A percentile compares a stretch with the other conserved stretches of the same genome.
Evolutionary conservation across 2,113 vertebrate species (phyloP).

Genomic region (Gadus macrocephalus): DNA sequence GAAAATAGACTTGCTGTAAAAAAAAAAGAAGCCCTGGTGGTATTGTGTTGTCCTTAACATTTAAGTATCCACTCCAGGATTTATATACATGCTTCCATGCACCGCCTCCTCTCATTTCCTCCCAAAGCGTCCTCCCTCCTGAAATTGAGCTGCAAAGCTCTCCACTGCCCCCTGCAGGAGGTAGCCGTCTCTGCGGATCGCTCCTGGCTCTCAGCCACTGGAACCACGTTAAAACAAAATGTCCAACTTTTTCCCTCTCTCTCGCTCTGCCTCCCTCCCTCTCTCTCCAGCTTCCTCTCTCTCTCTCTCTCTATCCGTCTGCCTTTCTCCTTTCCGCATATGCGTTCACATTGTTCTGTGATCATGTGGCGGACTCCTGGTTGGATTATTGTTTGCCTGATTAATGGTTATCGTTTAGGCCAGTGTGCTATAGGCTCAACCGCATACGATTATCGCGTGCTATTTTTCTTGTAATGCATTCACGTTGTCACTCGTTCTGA

Average conservation of each 20-base stretch:
- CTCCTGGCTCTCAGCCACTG: neutral
- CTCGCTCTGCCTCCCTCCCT: neutral
- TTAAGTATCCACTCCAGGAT: neutral
- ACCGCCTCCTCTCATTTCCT: neutral
- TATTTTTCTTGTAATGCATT: no score
- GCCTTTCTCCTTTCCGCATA: no score
- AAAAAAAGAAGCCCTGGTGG: neutral
- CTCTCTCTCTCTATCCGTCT: neutral
- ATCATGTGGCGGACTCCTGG: no score
- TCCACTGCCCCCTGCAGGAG: slow-evolving; percentile 60
- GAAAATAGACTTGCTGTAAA: slow-evolving; percentile 4
- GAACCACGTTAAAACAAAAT: neutral
- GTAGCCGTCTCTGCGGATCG: neutral
- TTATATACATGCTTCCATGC: neutral
- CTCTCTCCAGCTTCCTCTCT: neutral
- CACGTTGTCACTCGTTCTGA: no score
- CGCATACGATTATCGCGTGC: no score
- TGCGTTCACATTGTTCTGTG: no score
- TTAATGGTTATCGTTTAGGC: no score
- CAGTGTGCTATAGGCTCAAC: no score
- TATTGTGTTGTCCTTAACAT: neutral
- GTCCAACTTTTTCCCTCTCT: slow-evolving; percentile 1
- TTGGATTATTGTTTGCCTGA: no score
- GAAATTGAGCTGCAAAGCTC: slow-evolving; percentile 32
- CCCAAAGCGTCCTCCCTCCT: slow-evolving; percentile 17